These are phyloP conservation scores for Amphipyra tragopoginis DNA, from an alignment of 2,888 invertebrate species.

Conservation along the genomic window DNA sequence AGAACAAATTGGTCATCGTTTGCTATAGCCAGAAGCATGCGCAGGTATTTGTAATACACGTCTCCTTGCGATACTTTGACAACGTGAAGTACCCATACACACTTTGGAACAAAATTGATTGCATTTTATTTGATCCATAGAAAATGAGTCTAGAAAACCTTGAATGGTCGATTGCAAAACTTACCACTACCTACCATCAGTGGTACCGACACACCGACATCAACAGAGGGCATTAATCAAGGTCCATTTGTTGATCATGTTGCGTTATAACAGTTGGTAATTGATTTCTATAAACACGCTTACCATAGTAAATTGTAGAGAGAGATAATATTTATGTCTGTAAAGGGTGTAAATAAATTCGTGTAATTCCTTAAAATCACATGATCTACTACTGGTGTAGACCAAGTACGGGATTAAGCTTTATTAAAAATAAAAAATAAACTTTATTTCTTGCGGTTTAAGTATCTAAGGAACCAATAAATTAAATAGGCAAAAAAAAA, in stretches of 20 bases:
- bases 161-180: constrained; percentile 38
- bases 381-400: no score
- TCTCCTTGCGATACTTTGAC: not conserved
- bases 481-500: no score
- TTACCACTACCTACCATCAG: constrained; percentile 3
- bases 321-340: not conserved
- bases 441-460: no score
- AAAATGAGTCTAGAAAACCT: constrained; percentile 30
- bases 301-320: not conserved
- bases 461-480: no score
- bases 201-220: constrained; percentile 6
- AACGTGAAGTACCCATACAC: not conserved
- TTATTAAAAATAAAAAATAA: no score
- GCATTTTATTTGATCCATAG: constrained; percentile 3
- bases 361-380: no score
- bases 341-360: no score
- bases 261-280: constrained; percentile 29
- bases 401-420: no score
- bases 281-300: constrained; percentile 14
- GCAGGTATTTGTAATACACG: no score
- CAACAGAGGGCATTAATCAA: constrained; percentile 28
- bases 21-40: no score
- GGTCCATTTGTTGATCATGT: constrained; percentile 36
- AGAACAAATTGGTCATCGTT: no score
- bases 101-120: not conserved